Base-by-base conservation (phyloP, 2,888 invertebrate species). In the Harpalus rubripes region DNA sequence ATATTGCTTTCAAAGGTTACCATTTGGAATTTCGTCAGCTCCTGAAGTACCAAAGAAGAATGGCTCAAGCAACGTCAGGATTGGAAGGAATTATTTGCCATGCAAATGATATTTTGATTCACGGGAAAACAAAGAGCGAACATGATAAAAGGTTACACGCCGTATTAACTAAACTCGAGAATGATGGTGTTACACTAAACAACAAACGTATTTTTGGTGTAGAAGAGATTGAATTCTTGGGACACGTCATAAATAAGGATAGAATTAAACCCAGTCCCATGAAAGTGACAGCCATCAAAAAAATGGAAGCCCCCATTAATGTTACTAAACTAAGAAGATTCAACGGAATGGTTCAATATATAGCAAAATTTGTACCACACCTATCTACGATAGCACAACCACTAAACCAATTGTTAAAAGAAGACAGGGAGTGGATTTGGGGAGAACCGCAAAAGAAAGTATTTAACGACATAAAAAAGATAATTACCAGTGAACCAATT, bases 21-120 rank as follows among this genome's bases (percentile, higher is more conserved):
- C 88, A 0, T 88, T 86, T 84, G 88, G 88, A 12, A 81, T 88
- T 26, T 85, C 83, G 7, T 85, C 85, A 32, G 88, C 88, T 3
- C 86, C 88, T 32, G 88, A 88, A 86, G 6, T 89, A 87, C 82
- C 88, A 89, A 26, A 72, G 39, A 41, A 81, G 78, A 56, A 86
- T 87, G 81, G 61, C 83, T 7, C 58, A 86, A 12, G 85, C 87
- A 8, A 87, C 87, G 72, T 83, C 74, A 15, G 87, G 87, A 22
- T 32, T 87, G 4, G 18, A 85, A 58, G 85, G 85, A 39, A 81
- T 85, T 16, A 78, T 81, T 7, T 76, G 80, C 10, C 86, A 86
- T 63, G 59, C 86, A n/a, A 85, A 86, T 76, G 86, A 87, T 58
- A 59, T 87, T n/a, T 15, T 72, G 39, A 39, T 72, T 7, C 15